These are phyloP conservation scores for Rhinoderma darwinii DNA, from an alignment of 2,113 vertebrate genomes.

Conservation along the genomic window DNA sequence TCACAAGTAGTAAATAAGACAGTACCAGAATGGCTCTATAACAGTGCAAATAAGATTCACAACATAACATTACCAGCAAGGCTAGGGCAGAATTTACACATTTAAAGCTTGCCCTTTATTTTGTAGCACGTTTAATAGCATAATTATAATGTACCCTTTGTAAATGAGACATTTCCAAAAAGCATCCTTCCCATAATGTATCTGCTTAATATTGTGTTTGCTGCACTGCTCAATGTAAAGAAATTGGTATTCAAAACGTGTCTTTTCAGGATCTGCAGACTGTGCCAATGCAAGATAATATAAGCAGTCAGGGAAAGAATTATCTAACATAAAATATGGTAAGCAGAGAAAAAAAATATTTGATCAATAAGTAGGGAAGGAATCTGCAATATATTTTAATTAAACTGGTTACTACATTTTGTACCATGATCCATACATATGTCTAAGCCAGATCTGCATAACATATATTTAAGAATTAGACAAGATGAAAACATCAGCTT, in stretches of 20 bases:
- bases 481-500: no score
- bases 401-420: not conserved
- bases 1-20: not conserved
- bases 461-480: no score
- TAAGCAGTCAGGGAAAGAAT: not conserved
- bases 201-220: slow-evolving; percentile 24
- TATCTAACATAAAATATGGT: not conserved
- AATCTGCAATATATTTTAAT: not conserved
- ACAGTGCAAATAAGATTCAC: not conserved
- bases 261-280: slow-evolving; percentile 28
- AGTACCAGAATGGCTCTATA: not conserved
- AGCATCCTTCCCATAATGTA: slow-evolving; percentile 19
- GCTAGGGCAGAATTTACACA: not conserved
- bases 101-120: slow-evolving; percentile 19
- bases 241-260: slow-evolving; percentile 29
- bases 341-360: not conserved
- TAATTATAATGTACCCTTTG: slow-evolving; percentile 18
- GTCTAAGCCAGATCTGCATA: not conserved
- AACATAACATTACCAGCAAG: not conserved
- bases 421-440: not conserved
- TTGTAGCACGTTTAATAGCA: slow-evolving; percentile 25
- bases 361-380: not conserved
- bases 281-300: slow-evolving; percentile 34
- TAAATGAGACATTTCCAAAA: slow-evolving; percentile 20
- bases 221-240: slow-evolving; percentile 37